Evolutionary conservation across 2,888 invertebrate genomes (phyloP), one percentile per base, ranked within the genome.

Genomic region (Gonocerus acuteangulatus): DNA sequence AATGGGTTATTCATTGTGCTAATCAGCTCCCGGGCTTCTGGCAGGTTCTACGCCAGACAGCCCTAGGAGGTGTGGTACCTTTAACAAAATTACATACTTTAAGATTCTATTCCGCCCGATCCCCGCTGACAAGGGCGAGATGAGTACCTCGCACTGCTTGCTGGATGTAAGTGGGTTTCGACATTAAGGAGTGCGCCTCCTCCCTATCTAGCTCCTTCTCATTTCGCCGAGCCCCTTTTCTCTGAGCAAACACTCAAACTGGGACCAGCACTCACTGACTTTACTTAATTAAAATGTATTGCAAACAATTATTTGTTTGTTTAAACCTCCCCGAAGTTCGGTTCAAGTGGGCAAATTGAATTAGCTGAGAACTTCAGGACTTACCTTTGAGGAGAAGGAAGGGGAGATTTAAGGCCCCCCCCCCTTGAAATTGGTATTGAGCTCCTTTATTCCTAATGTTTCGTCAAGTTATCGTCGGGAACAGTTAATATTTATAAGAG

Each of bases 211-310:
- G n/a, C 42, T 42, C 34, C 11, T 13, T 34, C 34, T 34, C 34
- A 9, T 13, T 34, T 13, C 11, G 7, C n/a, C n/a, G n/a, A n/a
- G n/a, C n/a, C 16, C 42, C 42, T 16, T 42, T 16, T 42, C 42
- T 13, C 60, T 36, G 27, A 39, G 60, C 62, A 65, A 65, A 65
- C 64, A 65, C 60, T 60, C 59, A 32, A 60, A 59, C 56, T 59
- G 60, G 62, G 59, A 60, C 60, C 57, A 49, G 34, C 59, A 47
- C 61, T 64, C 58, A 21, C 64, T 36, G 48, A 59, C 62, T 59
- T 63, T 49, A 58, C 61, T 64, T 64, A 61, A 64, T 64, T 64
- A 64, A 64, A 64, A 64, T 64, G 61, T 52, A 64, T 64, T 58
- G 58, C 64, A 64, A 64, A 64, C 64, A 61, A 39, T 54, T 61